Evolutionary conservation across 2,797 vertebrate genomes (phyloP), one percentile per base, ranked within the genome.

Genomic region (Gymnocypris eckloni): DNA sequence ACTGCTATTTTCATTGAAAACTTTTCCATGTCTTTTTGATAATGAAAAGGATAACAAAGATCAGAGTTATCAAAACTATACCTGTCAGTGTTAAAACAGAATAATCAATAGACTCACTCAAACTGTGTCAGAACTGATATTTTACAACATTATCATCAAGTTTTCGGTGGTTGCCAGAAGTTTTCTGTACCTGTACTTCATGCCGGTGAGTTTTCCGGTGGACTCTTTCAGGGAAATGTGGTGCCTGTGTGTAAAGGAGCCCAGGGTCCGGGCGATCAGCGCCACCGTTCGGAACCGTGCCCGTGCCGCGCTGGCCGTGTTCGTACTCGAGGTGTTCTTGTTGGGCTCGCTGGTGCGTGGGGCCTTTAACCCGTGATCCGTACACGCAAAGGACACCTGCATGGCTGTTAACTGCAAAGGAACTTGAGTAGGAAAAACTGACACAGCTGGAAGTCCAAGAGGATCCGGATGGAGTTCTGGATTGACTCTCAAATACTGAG

Each of bases 341-440:
- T 96, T 97, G 93, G 99, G 97, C 88, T 99, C 98, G 66, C 96
- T 97, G 89, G 97, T 97, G 75, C 98, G 95, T 0, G 95, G 95
- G 87, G 96, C 96, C 95, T 98, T 99, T 88, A 99, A 92, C 90
- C 97, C 98, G 88, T 99, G 98, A 92, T 99, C 98, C 0, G 98
- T 98, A 90, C 98, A 99, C 77, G 98, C 98, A 88, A 99, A 98
- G 88, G 98, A 99, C 93, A 99, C 98, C 96, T 99, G 98, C 98
- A 99, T 99, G 95, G 93, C 94, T 96, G 90, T 28, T 39, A 41
- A 54, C 25, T 9, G 70, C 86, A 4, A 45, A 56, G 13, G 41
- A 81, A 48, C 72, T 54, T 54, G 48, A 77, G 61, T 64, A 69
- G 66, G 28, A 66, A 43, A 52, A 82, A 52, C 45, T 8, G 20